These are phyloP conservation scores for Drosophila macrospina DNA, from an alignment of 2,888 invertebrate genomes.

Conservation along the genomic window DNA sequence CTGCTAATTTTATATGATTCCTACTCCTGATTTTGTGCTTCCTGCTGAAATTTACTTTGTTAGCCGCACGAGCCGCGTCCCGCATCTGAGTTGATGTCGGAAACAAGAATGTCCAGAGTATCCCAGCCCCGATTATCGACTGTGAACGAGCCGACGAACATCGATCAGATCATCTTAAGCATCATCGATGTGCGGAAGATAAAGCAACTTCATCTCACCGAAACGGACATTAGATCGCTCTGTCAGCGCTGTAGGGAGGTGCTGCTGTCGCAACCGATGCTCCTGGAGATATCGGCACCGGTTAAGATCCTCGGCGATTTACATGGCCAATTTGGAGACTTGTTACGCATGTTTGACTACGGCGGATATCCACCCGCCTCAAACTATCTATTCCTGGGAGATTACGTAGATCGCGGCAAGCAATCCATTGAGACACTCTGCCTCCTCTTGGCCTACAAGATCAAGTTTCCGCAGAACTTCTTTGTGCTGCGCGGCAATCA, in stretches of 20 bases:
- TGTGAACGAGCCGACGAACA: constrained; percentile 18
- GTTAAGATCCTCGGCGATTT: constrained; percentile 57
- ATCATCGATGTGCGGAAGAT: constrained; percentile 53
- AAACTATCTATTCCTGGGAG: constrained; percentile 98
- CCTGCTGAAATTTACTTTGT: constrained; percentile 37
- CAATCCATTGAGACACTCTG: constrained; percentile 98
- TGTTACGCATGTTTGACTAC: constrained; percentile 97
- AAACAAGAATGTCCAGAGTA: constrained; percentile 12
- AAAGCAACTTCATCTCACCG: constrained; percentile 50
- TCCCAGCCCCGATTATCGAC: constrained; percentile 19
- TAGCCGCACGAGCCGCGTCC: constrained; percentile 12
- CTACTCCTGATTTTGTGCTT: constrained; percentile 6
- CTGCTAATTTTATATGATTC: constrained; percentile 21
- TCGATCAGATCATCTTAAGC: constrained; percentile 51
- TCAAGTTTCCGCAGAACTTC: constrained; percentile 95
- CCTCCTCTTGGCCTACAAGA: constrained; percentile 97
- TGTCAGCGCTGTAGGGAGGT: constrained; percentile 51
- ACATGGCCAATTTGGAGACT: constrained; percentile 54
- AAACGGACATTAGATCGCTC: constrained; percentile 44
- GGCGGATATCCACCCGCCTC: constrained; percentile 99
- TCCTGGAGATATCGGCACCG: constrained; percentile 69
- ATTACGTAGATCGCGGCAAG: constrained; percentile 98
- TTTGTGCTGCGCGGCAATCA: constrained; percentile 90
- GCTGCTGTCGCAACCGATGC: constrained; percentile 54
- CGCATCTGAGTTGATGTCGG: not conserved